Base-by-base conservation (phyloP, 2,888 invertebrate genomes). In the Criorhina ranunculi region DNA sequence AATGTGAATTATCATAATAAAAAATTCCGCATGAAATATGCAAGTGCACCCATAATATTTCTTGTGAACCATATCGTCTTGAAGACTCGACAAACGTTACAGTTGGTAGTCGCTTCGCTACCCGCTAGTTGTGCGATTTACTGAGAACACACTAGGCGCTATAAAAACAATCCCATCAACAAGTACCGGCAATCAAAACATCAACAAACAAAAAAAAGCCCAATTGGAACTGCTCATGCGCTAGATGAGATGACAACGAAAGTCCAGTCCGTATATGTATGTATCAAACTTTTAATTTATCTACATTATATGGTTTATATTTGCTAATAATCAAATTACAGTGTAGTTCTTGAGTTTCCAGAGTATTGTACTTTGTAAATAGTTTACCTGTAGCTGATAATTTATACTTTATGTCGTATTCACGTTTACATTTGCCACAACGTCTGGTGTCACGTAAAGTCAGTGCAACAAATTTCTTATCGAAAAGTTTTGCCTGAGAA, bases 351-450 rank as follows among this genome's bases (percentile, higher is more conserved):
- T 29, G 2, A 24, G 24, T 24, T 24, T 24, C 24, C 24, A 24
- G 24, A 1, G 4, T 24, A 24, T 24, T 24, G n/a, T n/a, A n/a
- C n/a, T n/a, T n/a, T n/a, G 24, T 17, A 19, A 46, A 33, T 19
- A 2, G 15, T 59, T 9, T 17, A 77, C 77, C 77, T 44, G 77
- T 1, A 5, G 33, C 2, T 7, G 64, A 55, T 5, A 46, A 2
- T 46, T 79, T 70, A 11, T 44, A 76, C 35, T 80, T 80, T 8
- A 44, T 35, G 24, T 88, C 87, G 86, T 87, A 90, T 40, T 88
- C 88, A 55, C 62, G 86, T 1, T 60, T 66, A 60, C 91, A 91
- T 55, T 89, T 90, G 9, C 88, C 88, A 73, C 91, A 91, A 7
- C 88, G 86, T 8, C 88, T 67, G 19, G 87, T 72, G 73, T 86